These are phyloP conservation scores for Poecilus cupreus DNA, from an alignment of 2,888 invertebrate genomes.

Conservation along the genomic window DNA sequence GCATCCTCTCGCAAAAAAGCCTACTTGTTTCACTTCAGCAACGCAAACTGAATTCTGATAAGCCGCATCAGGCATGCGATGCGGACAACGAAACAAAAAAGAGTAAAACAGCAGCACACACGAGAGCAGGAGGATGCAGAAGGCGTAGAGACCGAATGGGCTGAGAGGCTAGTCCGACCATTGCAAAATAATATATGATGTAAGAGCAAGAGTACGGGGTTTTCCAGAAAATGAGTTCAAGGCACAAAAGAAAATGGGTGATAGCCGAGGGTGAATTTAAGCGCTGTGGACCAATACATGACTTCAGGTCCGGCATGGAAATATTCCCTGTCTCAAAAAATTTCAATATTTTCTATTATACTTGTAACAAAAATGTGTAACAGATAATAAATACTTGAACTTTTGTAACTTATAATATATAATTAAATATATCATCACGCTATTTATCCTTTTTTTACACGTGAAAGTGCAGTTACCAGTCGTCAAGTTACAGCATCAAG, in stretches of 20 bases:
- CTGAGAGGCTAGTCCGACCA: neutral
- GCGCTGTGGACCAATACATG: neutral
- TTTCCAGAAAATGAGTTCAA: conserved; percentile 20
- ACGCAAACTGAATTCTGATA: conserved; percentile 27
- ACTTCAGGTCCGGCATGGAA: neutral
- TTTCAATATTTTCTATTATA: too few relatives aligned
- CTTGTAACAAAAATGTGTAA: too few relatives aligned
- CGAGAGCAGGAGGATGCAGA: neutral
- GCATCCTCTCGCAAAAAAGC: neutral
- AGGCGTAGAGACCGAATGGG: neutral
- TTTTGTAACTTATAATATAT: too few relatives aligned
- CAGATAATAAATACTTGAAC: too few relatives aligned
- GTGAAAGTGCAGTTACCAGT: too few relatives aligned
- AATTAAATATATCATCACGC: too few relatives aligned
- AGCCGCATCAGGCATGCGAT: conserved; percentile 16
- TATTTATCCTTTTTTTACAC: too few relatives aligned
- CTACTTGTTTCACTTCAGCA: conserved; percentile 22
- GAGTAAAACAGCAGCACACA: conserved; percentile 21
- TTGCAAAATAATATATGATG: conserved; percentile 47
- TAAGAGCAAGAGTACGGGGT: conserved; percentile 17
- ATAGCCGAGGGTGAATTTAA: conserved; percentile 35
- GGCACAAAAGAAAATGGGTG: conserved; percentile 34
- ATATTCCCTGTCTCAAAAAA: too few relatives aligned
- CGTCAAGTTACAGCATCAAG: too few relatives aligned
- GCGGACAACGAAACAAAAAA: conserved; percentile 15